Evolutionary conservation across 2,113 vertebrate genomes (phyloP), one percentile per base, ranked within the genome.

Genomic region (Barnardius zonarius): DNA sequence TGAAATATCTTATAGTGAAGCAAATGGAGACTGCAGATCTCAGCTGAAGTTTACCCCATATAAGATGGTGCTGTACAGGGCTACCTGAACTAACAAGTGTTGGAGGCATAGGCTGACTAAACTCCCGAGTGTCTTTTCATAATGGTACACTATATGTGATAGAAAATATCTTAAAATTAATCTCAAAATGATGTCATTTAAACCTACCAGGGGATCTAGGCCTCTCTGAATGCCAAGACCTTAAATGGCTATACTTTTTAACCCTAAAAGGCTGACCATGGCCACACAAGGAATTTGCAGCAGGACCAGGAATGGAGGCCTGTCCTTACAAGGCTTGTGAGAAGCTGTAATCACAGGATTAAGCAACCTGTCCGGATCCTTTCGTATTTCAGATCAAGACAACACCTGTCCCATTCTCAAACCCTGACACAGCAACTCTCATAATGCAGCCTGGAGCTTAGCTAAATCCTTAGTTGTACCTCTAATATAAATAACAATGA

Each of bases 401-500:
- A 75, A 48, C 44, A 64, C 59, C 55, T 83, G 77, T 35, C 44
- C 33, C 22, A 22, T 78, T 82, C 43, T 88, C 90, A 86, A 84
- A 81, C 11, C 39, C 76, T 95, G 69, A 90, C 77, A 88, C 61
- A 95, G 73, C 83, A 94, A 16, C 33, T 93, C 57, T 80, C 37
- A 37, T 11, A 81, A 61, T 33, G 52, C 43, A 93, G 44, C 81
- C 62, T 92, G 80, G 23, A 82, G 83, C 83, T 84, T 72, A 82
- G n/a, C 17, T 86, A 57, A 81, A 68, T 70, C 51, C 79, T 86
- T 72, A 83, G 51, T 61, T 92, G 48, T 41, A 81, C 49, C 86
- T 61, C 25, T 92, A 91, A 82, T 92, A 86, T 75, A 89, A 86
- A 95, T 92, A 85, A 95, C 66, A 96, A 88, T 82, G 35, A 82